Conservation (phyloP, 2,888 invertebrate species). For the Abscondita cerata region DNA sequence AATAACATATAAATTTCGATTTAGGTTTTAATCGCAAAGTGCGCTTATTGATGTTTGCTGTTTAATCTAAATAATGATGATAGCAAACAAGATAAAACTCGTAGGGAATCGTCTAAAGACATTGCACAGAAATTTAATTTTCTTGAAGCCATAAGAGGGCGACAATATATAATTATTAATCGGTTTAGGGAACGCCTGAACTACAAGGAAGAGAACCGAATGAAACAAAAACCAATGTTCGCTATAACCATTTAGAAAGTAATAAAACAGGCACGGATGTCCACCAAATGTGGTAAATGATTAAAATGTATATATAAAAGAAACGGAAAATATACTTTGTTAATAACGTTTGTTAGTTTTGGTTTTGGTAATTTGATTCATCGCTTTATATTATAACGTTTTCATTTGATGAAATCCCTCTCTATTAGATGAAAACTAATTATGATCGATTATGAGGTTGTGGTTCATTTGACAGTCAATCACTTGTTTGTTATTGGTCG, state of each 20-base stretch:
- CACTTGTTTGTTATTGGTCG: no score
- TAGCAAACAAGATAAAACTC: neutral
- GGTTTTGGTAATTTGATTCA: no score
- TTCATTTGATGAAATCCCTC: no score
- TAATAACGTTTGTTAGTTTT: no score
- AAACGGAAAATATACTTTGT: neutral
- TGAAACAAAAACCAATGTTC: conserved; percentile 12
- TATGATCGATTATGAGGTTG: no score
- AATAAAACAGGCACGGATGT: conserved; percentile 14
- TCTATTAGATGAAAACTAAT: no score
- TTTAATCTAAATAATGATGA: neutral
- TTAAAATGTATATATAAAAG: conserved; percentile 6
- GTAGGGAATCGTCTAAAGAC: neutral
- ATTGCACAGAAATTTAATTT: conserved; percentile 3
- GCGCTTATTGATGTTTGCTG: neutral
- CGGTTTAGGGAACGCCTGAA: conserved; percentile 12
- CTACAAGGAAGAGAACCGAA: conserved; percentile 1
- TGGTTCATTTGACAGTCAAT: no score
- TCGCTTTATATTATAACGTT: no score
- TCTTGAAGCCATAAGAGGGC: conserved; percentile 5
- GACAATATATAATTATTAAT: conserved; percentile 14
- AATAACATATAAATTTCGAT: no score
- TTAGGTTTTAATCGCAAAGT: neutral
- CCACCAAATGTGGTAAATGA: conserved; percentile 10
- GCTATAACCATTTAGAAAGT: conserved; percentile 12